These are phyloP conservation scores for Helicolenus hilgendorfi DNA, from an alignment of 2,797 vertebrate genomes.

Conservation along the genomic window DNA sequence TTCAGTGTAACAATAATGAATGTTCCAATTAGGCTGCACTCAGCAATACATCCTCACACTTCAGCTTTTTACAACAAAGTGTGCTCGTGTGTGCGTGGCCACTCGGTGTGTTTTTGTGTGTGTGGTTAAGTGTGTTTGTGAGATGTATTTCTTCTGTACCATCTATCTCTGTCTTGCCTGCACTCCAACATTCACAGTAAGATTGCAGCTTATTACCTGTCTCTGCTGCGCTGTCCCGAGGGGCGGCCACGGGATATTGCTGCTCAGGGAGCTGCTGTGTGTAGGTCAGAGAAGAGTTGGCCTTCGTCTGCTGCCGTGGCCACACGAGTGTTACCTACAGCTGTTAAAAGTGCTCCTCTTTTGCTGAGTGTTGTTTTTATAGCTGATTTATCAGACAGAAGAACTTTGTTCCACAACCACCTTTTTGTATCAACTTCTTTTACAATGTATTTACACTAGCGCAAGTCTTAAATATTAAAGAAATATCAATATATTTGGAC, in stretches of 20 bases:
- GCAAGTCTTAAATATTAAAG: background rate
- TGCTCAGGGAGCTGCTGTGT: slow-evolving; percentile 58
- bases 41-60: slow-evolving; percentile 45
- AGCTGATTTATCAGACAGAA: background rate
- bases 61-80: slow-evolving; percentile 17
- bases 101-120: background rate
- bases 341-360: background rate
- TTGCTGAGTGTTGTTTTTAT: background rate
- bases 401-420: background rate
- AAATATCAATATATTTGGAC: background rate
- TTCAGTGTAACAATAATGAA: slow-evolving; percentile 71
- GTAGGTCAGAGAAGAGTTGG: slow-evolving; percentile 50
- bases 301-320: slow-evolving; percentile 4
- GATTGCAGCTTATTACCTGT: slow-evolving; percentile 80
- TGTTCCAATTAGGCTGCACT: slow-evolving; percentile 68
- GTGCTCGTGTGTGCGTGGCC: background rate
- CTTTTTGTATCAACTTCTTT: background rate
- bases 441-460: background rate
- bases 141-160: slow-evolving; percentile 61
- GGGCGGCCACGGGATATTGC: slow-evolving; percentile 59
- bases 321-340: slow-evolving; percentile 5
- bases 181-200: slow-evolving; percentile 63
- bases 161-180: slow-evolving; percentile 73
- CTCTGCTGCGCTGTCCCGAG: slow-evolving; percentile 51
- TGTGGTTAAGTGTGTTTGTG: slow-evolving; percentile 30